Base-by-base conservation (phyloP, 2,797 vertebrate genomes). In the Crenichthys baileyi region DNA sequence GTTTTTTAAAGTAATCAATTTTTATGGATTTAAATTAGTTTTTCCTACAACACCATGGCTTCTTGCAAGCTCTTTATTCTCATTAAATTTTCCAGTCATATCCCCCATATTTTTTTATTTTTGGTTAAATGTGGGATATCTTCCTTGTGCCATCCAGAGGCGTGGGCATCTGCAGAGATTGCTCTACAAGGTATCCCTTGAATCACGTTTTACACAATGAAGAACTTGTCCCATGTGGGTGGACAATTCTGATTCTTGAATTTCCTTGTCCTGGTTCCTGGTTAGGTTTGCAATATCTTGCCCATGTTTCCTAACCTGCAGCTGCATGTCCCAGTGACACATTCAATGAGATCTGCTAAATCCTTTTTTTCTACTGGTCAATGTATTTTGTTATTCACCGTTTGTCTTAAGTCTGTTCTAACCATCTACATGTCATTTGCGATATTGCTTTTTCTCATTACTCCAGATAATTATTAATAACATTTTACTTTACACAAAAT, bases 241-340 rank as follows among this genome's bases (percentile, higher is more conserved):
- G 7, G 5, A 15, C 1, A n/a, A 41, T 41, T 26, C 5, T 15
- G 11, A 31, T 0, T 8, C 8, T 46, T 24, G 1, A 29, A 15
- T 50, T 56, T 71, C 61, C 41, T 58, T 79, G 41, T 70, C 4
- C 51, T 53, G 16, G 51, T 53, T 72, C 67, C 80, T 77, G 3
- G 15, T 31, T 72, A 8, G 70, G 4, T 31, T 61, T 1, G 65
- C 8, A 53, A 58, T 68, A 46, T 80, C 1, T 22, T 77, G 68
- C 73, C 70, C 16, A 72, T 70, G 8, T 72, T 53, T 18, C 11
- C 11, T 9, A 20, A 12, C 6, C 11, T 12, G 1, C n/a, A 31
- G 41, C 24, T 36, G 16, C 0, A 46, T 36, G 16, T 72, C 13
- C 20, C 9, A 31, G 12, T 9, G 39, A 58, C 36, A 58, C 36